phyloP scores from a whole-genome alignment of 2,113 vertebrate species.

The Girardinichthys multiradiatus region DNA sequence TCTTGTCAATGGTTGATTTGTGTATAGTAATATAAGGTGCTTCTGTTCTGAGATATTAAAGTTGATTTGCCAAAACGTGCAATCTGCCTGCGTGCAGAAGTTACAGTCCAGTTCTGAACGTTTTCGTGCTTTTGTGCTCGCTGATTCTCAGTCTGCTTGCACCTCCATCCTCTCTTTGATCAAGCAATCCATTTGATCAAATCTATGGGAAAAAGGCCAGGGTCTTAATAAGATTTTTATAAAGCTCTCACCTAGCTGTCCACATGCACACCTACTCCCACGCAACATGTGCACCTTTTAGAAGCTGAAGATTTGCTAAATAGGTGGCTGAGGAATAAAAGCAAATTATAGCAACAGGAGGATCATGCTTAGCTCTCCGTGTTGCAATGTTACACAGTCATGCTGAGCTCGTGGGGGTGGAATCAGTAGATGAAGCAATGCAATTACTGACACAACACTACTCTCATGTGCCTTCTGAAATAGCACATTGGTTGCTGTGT shows the following conservation, averaged over 20 bases:
- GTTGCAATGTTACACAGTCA: constrained; percentile 22
- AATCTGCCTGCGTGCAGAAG: too few relatives aligned
- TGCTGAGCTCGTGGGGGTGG: constrained; percentile 22
- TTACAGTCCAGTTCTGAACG: too few relatives aligned
- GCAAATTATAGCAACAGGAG: constrained; percentile 24
- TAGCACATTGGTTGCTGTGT: constrained; percentile 6
- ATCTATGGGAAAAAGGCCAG: neutral
- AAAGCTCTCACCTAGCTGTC: neutral
- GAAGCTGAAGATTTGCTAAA: constrained; percentile 1
- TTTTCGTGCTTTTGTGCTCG: too few relatives aligned
- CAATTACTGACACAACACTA: constrained; percentile 44
- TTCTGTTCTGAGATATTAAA: too few relatives aligned
- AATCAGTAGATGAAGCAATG: constrained; percentile 38
- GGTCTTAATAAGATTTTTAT: neutral
- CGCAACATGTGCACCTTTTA: constrained; percentile 5
- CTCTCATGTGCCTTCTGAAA: constrained; percentile 34
- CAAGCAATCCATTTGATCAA: neutral
- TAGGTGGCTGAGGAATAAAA: constrained; percentile 12
- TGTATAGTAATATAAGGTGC: too few relatives aligned
- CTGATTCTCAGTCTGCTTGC: neutral
- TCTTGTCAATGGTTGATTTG: too few relatives aligned
- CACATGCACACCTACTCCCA: neutral
- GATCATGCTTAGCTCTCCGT: neutral
- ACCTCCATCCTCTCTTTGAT: neutral
- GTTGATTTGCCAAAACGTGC: too few relatives aligned